Percentiles rank a stretch among this genome's conserved stretches.
These are phyloP conservation scores for Varanus salvator DNA, from an alignment of 2,113 vertebrate genomes.

Conservation along the genomic window DNA sequence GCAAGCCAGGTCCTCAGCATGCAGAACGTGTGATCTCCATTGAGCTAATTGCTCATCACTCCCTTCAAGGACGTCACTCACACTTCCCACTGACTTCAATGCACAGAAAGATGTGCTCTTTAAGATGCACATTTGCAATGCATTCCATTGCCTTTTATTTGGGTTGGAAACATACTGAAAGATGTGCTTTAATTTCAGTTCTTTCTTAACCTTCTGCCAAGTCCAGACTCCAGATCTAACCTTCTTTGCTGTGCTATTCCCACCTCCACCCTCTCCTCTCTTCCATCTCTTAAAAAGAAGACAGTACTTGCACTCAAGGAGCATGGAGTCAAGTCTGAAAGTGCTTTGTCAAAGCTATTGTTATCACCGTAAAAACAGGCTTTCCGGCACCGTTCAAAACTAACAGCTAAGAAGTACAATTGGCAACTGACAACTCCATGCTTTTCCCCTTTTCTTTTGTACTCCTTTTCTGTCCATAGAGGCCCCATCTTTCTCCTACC, in stretches of 20 bases:
- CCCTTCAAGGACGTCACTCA: background rate
- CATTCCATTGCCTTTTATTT: background rate
- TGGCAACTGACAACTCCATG: background rate
- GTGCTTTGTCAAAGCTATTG: background rate
- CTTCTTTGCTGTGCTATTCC: too few species aligned
- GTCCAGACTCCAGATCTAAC: background rate
- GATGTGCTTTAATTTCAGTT: background rate
- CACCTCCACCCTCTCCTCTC: fast-evolving
- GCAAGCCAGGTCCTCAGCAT: too few species aligned
- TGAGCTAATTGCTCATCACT: background rate
- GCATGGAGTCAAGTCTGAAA: background rate
- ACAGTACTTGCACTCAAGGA: background rate
- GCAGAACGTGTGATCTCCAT: background rate
- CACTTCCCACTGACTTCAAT: background rate
- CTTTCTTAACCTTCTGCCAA: background rate
- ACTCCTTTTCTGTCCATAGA: background rate
- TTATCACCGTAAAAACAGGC: background rate
- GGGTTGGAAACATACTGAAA: background rate
- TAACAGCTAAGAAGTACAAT: background rate
- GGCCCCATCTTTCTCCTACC: background rate
- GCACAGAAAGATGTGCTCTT: background rate
- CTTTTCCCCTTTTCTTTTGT: background rate
- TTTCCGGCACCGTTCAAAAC: background rate
- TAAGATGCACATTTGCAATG: background rate
- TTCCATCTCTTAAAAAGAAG: background rate